Percentiles rank a stretch among this genome's conserved stretches.
phyloP scores from a whole-genome alignment of 1,140 invertebrate species.

The Anoplolepis gracilipes region DNA sequence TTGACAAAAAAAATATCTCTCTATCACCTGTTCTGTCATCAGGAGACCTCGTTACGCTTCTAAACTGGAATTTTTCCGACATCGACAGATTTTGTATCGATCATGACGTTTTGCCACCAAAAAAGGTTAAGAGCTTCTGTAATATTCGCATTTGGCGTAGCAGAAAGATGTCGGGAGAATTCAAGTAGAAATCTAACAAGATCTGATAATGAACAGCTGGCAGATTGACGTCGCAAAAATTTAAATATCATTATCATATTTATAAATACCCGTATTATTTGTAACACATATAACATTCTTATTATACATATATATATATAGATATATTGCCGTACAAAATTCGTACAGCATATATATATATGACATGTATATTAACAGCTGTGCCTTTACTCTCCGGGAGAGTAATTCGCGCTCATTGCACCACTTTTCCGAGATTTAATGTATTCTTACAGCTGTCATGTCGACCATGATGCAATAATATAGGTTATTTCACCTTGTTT shows the following conservation, averaged over 20 bases:
- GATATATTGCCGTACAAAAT: not conserved
- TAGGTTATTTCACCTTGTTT: slow-evolving; percentile 68
- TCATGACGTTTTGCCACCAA: too few species aligned
- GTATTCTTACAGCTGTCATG: slow-evolving; percentile 49
- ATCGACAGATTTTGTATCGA: too few species aligned
- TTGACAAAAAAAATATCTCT: too few species aligned
- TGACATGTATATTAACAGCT: not conserved
- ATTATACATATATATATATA: not conserved
- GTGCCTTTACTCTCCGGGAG: slow-evolving; percentile 19
- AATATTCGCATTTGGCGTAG: too few species aligned
- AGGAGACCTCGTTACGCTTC: too few species aligned
- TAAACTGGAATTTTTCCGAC: too few species aligned
- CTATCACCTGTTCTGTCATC: too few species aligned
- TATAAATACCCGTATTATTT: not conserved
- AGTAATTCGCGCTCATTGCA: slow-evolving; percentile 19
- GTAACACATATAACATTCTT: not conserved
- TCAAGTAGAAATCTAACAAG: not conserved
- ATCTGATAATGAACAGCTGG: not conserved
- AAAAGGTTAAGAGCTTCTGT: too few species aligned
- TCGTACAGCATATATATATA: slow-evolving; percentile 18
- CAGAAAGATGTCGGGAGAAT: too few species aligned
- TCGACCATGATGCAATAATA: slow-evolving; percentile 65
- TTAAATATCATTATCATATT: not conserved
- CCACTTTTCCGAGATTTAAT: slow-evolving; percentile 51
- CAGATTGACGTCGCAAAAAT: not conserved